phyloP scores from a whole-genome alignment of 2,113 vertebrate species.

The Lichenostomus cassidix region DNA sequence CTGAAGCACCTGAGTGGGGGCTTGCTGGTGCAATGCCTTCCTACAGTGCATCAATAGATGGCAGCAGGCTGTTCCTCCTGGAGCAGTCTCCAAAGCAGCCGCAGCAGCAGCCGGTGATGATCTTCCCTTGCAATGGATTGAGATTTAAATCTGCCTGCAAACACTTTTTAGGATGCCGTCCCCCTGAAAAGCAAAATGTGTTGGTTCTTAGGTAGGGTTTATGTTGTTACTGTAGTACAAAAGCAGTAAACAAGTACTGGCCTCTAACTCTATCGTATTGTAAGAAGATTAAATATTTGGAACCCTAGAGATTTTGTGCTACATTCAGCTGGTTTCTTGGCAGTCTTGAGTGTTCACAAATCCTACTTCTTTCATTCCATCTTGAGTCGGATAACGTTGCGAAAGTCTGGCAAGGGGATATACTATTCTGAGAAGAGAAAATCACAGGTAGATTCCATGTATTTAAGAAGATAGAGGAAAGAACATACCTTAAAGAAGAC shows the following conservation, averaged over 20 bases:
- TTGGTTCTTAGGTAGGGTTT: background rate
- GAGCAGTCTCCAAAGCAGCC: background rate
- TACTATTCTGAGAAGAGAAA: background rate
- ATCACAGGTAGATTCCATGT: background rate
- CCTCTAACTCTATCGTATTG: background rate
- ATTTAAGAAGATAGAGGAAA: background rate
- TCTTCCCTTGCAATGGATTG: background rate
- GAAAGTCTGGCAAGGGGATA: background rate
- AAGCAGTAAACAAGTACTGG: background rate
- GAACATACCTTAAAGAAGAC: background rate
- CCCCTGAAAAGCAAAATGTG: background rate
- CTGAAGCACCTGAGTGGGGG: background rate
- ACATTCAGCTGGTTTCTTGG: background rate
- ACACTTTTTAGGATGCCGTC: background rate
- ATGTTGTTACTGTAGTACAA: background rate
- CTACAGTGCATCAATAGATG: conserved; percentile 24
- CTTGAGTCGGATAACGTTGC: background rate
- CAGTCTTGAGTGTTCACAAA: background rate
- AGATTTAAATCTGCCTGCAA: background rate
- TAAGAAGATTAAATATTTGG: conserved; percentile 44
- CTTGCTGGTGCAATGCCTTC: background rate
- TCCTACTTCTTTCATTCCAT: conserved; percentile 3
- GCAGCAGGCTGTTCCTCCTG: conserved; percentile 44
- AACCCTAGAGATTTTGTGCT: background rate
- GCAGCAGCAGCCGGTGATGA: background rate